Base-by-base conservation (phyloP, 2,888 invertebrate genomes). In the Lasioglossum vierecki region DNA sequence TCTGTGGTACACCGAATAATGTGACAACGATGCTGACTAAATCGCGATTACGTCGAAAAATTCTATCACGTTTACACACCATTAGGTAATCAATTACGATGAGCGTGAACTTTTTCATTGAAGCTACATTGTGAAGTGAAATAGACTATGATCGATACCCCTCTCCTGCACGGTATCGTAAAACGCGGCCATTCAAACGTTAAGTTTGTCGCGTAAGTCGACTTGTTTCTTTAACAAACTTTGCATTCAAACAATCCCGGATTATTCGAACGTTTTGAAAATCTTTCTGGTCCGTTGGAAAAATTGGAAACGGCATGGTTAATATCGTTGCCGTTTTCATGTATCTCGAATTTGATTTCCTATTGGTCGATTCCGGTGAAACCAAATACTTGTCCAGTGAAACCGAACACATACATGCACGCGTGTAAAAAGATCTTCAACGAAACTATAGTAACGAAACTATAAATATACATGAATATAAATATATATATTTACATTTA, bases 141-240 rank as follows among this genome's bases (percentile, higher is more conserved):
- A 72, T 41, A 49, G 44, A 83, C 72, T 70, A 66, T 73, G 53
- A 83, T 83, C 68, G 68, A 83, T 83, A 83, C 63, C 46, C 78
- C 73, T 68, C 39, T 30, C 39, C 26, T 73, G 26, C 57, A 13
- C 30, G 18, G 30, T 57, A 57, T 57, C 39, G 26, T 46, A 53
- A n/a, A 57, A 76, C 41, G 63, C 63, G 6, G 5, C 30, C 30
- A 9, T 60, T 76, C 35, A 18, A 60, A 57, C 35, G n/a, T n/a
- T n/a, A n/a, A n/a, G n/a, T n/a, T n/a, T n/a, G n/a, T 30, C 46
- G 13, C 44, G 66, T 22, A 76, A 15, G n/a, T 57, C 44, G 11
- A 46, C 6, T 8, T 39, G 9, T 41, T 73, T 77, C 57, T 35
- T 35, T 57, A 22, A 15, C 39, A 18, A 18, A 30, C 30, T 73